These are phyloP conservation scores for Rhagoletis zephyria DNA, from an alignment of 1,140 invertebrate genomes.

Conservation along the genomic window DNA sequence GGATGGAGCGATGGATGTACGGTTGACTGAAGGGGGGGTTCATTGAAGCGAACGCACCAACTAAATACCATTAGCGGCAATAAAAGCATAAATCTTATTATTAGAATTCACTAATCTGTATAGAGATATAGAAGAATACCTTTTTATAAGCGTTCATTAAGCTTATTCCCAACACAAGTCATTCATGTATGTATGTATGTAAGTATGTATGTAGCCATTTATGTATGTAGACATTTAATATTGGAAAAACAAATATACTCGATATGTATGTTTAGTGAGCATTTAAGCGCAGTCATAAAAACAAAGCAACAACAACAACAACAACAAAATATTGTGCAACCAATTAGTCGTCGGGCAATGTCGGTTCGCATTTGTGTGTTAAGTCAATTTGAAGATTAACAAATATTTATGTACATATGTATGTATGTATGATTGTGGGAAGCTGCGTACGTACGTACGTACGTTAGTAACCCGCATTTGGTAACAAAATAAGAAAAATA, in stretches of 20 bases:
- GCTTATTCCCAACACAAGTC: not conserved
- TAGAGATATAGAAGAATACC: slow-evolving; percentile 1
- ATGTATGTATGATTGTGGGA: too few relatives aligned
- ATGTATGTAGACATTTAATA: not conserved
- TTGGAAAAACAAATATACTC: slow-evolving; percentile 25
- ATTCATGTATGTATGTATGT: not conserved
- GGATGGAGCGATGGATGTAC: not conserved
- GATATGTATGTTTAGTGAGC: not conserved
- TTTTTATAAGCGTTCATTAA: slow-evolving; percentile 12
- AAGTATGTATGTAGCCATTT: too few relatives aligned
- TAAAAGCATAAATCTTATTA: slow-evolving; percentile 51
- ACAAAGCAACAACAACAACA: slow-evolving; percentile 12
- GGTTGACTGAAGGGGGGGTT: not conserved
- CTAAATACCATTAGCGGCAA: slow-evolving; percentile 19
- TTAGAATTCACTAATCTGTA: slow-evolving; percentile 39
- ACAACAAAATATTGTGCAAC: not conserved
- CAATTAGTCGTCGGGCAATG: slow-evolving; percentile 33
- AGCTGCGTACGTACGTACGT: too few relatives aligned
- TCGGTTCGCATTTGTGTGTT: slow-evolving; percentile 10
- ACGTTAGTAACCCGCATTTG: not conserved
- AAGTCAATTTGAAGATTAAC: slow-evolving; percentile 16
- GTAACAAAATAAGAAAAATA: not conserved
- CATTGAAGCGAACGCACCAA: not conserved
- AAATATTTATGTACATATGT: not conserved
- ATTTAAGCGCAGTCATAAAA: slow-evolving; percentile 50